Evolutionary conservation across 2,888 invertebrate species (phyloP), one percentile per base, ranked within the genome.

Genomic region (Ectemnius lituratus): DNA sequence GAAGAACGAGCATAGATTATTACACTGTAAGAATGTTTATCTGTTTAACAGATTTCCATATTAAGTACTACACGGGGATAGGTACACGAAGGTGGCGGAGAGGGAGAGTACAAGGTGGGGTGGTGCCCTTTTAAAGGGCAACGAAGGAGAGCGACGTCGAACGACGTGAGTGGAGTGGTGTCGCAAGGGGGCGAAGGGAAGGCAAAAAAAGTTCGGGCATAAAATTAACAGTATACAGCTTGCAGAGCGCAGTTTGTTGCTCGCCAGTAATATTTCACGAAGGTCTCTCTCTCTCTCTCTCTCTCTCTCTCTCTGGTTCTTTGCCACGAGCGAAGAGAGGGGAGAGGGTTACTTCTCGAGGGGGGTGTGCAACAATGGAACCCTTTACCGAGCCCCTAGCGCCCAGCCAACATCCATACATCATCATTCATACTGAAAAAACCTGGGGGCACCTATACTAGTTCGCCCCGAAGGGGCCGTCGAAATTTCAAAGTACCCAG

Each of bases 301-400:
- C 82, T 75, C 81, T 81, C 79, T 73, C 82, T 78, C 64, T 81
- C 79, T 73, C 82, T 78, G 62, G 85, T 37, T 37, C 8, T 37
- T 8, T 11, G 37, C 8, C 11, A 6, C 37, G 37, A 8, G 37
- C 37, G 1, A 82, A 83, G 65, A 37, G 63, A 70, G 81, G 76
- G 81, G 76, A 79, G 87, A 86, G 86, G 84, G 83, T 86, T 84
- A 78, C 80, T 81, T 80, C 83, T 85, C 79, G 79, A 81, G 81
- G 86, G 87, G 86, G 86, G 84, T 82, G 79, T 79, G 78, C 79
- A 87, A 90, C 90, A 90, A 90, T 90, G 82, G 90, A 90, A 90
- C 90, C 90, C 90, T 90, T 90, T 90, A 90, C 88, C 89, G 84
- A 88, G 90, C 90, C 90, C 90, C 86, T 85, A 87, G 86, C 84